Evolutionary conservation across 2,797 vertebrate species (phyloP), one percentile per base, ranked within the genome.

Genomic region (Microchirus variegatus): DNA sequence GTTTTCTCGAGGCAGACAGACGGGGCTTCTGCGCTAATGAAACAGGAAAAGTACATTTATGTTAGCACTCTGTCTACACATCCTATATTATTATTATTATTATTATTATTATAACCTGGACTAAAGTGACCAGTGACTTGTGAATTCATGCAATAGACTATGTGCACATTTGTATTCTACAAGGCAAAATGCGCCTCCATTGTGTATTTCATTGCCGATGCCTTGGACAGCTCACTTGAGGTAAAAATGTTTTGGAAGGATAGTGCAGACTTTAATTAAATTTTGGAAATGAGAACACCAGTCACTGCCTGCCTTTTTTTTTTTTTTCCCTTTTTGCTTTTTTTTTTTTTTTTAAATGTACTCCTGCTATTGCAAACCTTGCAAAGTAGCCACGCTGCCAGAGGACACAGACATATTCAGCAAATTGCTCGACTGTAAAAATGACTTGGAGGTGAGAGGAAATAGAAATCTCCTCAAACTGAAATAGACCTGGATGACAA

Each of bases 401-500:
- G 71, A 78, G 72, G 83, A 78, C 80, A 75, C 36, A 77, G 73
- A 81, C 74, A 63, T 76, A 80, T 71, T 67, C 63, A 58, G 67
- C 44, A 80, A 81, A 87, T 82, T 80, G 67, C 70, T 83, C 19
- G 38, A 72, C 81, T 80, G 68, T 73, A 83, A 79, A 75, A 84
- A 81, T 86, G 78, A 81, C 75, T 77, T 61, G 77, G 61, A 81
- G 75, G 69, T 78, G 78, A 87, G 68, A 83, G 58, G 74, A 84
- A 83, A 87, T 73, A 65, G 74, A 86, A 84, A 82, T 76, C 59
- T 50, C 73, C 66, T 73, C 41, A 0, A 18, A 38, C 63, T 75
- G 70, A 85, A 82, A 85, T 78, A 75, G 74, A 78, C 71, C 77
- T 66, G 70, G 63, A 80, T 84, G 87, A 86, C 64, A 83, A 88